Evolutionary conservation across 2,113 vertebrate species (phyloP), one percentile per base, ranked within the genome.

Genomic region (Pontoporia blainvillei): DNA sequence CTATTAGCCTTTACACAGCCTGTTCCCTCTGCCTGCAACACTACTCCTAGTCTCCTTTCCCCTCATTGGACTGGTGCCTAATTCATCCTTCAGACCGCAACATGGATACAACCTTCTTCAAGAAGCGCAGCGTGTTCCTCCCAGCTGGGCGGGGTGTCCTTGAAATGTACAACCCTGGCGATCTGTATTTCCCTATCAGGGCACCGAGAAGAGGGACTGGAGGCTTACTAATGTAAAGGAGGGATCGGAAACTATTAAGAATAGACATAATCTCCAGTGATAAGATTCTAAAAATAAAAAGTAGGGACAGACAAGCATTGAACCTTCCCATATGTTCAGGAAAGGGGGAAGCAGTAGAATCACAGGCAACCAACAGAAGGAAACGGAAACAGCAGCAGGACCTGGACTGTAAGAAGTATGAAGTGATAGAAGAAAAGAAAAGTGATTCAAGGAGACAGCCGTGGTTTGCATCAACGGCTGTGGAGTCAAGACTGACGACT

Each of bases 261-360:
- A 84, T 0, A 86, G 54, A 52, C 44, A 59, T 61, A 82, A 62
- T 52, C 81, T 85, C 57, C 62, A 69, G 54, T 44, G 36, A 34
- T 66, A 82, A 92, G 20, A 96, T 84, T 67, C 86, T 34, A 27
- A 71, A 94, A 93, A 59, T 25, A 72, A 75, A 31, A 75, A 92
- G 18, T 5, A 76, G 46, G n/a, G 31, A 87, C 2, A 57, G 62
- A 44, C 8, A 66, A 95, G 36, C 54, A 91, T 0, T 64, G 41
- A 67, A 54, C 41, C 18, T 21, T 86, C 49, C 41, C 73, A 41
- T 76, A 81, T 27, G 8, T 73, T 85, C n/a, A 79, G 85, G 39
- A 15, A 81, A 66, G 0, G 29, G 21, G 27, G 49, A 36, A 64
- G 52, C 41, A 69, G 36, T 9, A 67, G 49, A 79, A 89, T 31